Evolutionary conservation across 2,797 vertebrate species (phyloP).

Genomic region (Melanotaenia boesemani): DNA sequence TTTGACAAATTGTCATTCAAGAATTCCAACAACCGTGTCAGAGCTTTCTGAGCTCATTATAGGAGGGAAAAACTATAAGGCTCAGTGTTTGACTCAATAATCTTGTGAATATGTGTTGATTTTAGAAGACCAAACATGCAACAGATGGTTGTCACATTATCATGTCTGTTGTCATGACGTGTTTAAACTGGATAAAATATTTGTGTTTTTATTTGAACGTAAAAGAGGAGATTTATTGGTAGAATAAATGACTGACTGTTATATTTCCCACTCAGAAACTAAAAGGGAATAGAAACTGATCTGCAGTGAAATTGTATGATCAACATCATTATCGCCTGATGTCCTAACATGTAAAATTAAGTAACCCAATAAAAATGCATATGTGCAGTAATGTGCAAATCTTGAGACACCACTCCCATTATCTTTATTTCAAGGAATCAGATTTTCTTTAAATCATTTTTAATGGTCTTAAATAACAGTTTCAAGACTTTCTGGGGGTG

Average conservation of each 20-base stretch:
- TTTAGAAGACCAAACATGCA: conserved; percentile 57
- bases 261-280: too few species aligned
- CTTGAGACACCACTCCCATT: background rate
- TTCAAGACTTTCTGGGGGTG: background rate
- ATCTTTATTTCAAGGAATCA: background rate
- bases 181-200: background rate
- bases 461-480: background rate
- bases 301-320: too few species aligned
- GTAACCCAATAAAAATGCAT: too few species aligned
- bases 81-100: background rate
- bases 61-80: conserved; percentile 1
- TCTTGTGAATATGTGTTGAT: background rate
- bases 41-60: conserved; percentile 32
- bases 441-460: background rate
- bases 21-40: conserved; percentile 62
- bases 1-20: conserved; percentile 85
- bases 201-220: background rate
- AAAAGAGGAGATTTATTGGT: too few species aligned
- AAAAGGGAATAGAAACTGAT: background rate
- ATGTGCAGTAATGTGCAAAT: background rate
- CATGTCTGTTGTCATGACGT: conserved; percentile 1
- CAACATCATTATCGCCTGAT: too few species aligned
- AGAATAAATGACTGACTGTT: too few species aligned
- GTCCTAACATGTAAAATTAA: too few species aligned
- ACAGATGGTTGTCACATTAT: conserved; percentile 77